These are phyloP conservation scores for Harpalus rufipes DNA, from an alignment of 2,888 invertebrate genomes.

Conservation along the genomic window DNA sequence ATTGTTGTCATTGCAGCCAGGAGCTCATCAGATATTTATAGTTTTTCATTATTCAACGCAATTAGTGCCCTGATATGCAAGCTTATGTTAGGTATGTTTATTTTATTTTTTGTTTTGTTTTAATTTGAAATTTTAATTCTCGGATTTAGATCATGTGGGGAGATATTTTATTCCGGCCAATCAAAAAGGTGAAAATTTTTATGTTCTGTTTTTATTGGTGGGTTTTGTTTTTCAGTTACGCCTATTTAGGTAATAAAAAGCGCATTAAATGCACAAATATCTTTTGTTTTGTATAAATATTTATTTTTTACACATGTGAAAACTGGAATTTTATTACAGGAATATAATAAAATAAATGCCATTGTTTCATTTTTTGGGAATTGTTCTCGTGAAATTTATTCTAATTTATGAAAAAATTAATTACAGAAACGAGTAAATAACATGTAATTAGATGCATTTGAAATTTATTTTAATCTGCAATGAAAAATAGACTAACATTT, in stretches of 20 bases:
- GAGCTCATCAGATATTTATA: slow-evolving; percentile 56
- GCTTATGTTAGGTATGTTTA: slow-evolving; percentile 38
- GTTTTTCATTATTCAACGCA: slow-evolving; percentile 53
- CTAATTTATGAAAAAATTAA: slow-evolving; percentile 24
- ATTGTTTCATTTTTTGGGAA: not conserved
- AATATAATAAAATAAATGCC: slow-evolving; percentile 21
- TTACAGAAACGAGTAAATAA: not conserved
- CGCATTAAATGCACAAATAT: slow-evolving; percentile 18
- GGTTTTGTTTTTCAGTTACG: slow-evolving; percentile 41
- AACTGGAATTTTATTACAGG: slow-evolving; percentile 19
- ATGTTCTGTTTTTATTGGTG: slow-evolving; percentile 46
- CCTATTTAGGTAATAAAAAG: slow-evolving; percentile 29
- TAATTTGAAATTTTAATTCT: slow-evolving; percentile 52
- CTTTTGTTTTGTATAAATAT: slow-evolving; percentile 35
- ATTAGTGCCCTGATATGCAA: slow-evolving; percentile 36
- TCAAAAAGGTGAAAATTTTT: slow-evolving; percentile 35
- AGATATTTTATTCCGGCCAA: slow-evolving; percentile 34
- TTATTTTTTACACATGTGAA: slow-evolving; percentile 21
- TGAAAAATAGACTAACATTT: not conserved
- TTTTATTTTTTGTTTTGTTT: slow-evolving; percentile 50
- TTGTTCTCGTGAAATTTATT: slow-evolving; percentile 24
- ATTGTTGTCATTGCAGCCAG: slow-evolving; percentile 47
- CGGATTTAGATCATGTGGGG: slow-evolving; percentile 24
- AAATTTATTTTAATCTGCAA: not conserved
- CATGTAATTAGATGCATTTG: slow-evolving; percentile 3